Evolutionary conservation across 2,113 vertebrate species (phyloP), one percentile per base, ranked within the genome.

Genomic region (Ammodytes marinus): DNA sequence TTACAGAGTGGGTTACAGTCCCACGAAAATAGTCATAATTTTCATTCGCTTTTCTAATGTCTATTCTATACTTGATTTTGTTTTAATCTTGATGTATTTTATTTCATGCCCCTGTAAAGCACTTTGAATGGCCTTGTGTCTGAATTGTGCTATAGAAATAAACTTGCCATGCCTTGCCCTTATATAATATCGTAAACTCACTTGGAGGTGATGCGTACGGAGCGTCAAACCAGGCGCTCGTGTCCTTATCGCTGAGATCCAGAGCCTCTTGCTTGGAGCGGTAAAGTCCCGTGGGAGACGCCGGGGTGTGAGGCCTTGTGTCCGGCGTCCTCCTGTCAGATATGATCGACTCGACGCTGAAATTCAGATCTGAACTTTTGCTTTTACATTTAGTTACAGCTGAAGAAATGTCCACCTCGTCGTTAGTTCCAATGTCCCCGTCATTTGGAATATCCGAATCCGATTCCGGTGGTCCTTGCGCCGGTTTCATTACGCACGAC

Each of bases 321-420:
- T 86, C 73, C 1, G 75, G 80, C 12, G 86, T 86, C 82, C 27
- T 27, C 2, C 89, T 88, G 88, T 95, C 92, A 1, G 93, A 93
- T 79, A 96, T 96, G 72, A 96, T 92, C 8, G 96, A 95, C 11
- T 96, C 95, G 73, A 97, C 96, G 43, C 96, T 96, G 85, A 96
- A 96, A 15, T 96, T 91, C 63, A 96, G 91, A 50, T 93, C 86
- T 52, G 80, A 66, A 54, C 79, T 82, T 83, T 91, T 94, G 77
- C 4, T 80, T 88, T 94, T 94, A 79, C 87, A 91, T 79, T 89
- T 90, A 80, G 89, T 91, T 54, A 79, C 85, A 46, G 89, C 69
- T 52, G 91, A 84, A 69, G 91, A 84, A 69, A 85, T 80, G 63
- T 93, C 93, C 77, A 88, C 71, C 73, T 91, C 89, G 47, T 94